Base-by-base conservation (phyloP, 2,888 invertebrate genomes). In the Coelogynopora nodosa region DNA sequence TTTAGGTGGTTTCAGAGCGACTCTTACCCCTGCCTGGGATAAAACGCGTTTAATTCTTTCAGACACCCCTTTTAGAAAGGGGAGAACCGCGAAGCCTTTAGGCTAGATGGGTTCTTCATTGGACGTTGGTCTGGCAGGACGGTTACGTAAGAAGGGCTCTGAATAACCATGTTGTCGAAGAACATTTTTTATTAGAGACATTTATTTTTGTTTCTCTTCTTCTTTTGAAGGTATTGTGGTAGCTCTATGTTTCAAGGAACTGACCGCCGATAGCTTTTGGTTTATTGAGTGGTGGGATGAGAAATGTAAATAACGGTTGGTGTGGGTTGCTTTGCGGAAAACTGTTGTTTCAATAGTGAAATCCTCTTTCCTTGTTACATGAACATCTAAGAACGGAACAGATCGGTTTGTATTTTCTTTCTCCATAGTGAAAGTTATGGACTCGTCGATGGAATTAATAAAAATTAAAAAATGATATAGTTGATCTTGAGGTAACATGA, bases 331-430 rank as follows among this genome's bases (percentile, higher is more conserved):
- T 82, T 82, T 82, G 30, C 82, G 30, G 29, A 30, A 82, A 82
- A 82, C 82, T 82, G 30, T 82, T 31, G 30, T 31, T 31, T 82
- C 30, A 31, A 82, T 82, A 31, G 30, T 31, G 31, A 30, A 18
- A 82, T 82, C 82, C 82, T 13, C 13, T 31, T 31, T 29, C 31
- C 82, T 82, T 31, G 30, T 30, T 82, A 82, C 31, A 30, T 26
- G n/a, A 82, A 82, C 82, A 82, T 82, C 82, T 31, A 82, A 31
- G 82, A 82, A 82, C 23, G 82, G 82, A 30, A 82, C 30, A 30
- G 13, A 30, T 31, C 82, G 82, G 82, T 82, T 31, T 2, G 82
- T 18, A 31, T 82, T 29, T 82, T 82, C 23, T 82, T 82, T 82
- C 82, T 82, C 82, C 82, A 82, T 82, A 31, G 82, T 82, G 27